Conservation (phyloP, 2,113 vertebrate species). For the Paramormyrops kingsleyae region DNA sequence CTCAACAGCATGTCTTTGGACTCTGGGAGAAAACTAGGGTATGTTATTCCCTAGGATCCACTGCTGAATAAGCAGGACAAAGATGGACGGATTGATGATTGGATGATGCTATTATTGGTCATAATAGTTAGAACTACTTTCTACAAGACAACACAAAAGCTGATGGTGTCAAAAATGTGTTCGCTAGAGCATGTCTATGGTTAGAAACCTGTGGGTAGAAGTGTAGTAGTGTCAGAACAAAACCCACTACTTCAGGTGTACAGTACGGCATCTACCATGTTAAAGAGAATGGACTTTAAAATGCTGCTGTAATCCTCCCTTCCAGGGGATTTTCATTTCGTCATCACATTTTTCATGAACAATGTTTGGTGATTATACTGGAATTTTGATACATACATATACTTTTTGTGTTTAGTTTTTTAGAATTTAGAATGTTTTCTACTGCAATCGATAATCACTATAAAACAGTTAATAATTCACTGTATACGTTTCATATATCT, state of each 20-base stretch:
- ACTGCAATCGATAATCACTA: not conserved
- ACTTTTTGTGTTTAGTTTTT: not conserved
- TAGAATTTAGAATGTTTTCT: not conserved
- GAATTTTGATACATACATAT: not conserved
- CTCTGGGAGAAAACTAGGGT: not conserved
- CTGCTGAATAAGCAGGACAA: not conserved
- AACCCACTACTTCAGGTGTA: not conserved
- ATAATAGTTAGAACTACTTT: not conserved
- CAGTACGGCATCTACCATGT: not conserved
- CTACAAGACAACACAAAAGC: not conserved
- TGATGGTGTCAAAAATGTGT: not conserved
- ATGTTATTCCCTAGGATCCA: not conserved
- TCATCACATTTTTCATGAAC: not conserved
- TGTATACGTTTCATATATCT: not conserved
- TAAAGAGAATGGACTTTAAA: not conserved
- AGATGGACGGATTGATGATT: not conserved
- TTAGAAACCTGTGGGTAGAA: not conserved
- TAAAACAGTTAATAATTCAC: not conserved
- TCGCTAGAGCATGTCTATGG: not conserved
- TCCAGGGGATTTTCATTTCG: not conserved
- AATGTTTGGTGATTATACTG: not conserved
- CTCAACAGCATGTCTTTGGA: not conserved
- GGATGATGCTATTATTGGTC: not conserved
- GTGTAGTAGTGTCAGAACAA: not conserved
- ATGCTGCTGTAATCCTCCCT: not conserved